Conservation (phyloP, 2,113 vertebrate species). For the Paramisgurnus dabryanus region DNA sequence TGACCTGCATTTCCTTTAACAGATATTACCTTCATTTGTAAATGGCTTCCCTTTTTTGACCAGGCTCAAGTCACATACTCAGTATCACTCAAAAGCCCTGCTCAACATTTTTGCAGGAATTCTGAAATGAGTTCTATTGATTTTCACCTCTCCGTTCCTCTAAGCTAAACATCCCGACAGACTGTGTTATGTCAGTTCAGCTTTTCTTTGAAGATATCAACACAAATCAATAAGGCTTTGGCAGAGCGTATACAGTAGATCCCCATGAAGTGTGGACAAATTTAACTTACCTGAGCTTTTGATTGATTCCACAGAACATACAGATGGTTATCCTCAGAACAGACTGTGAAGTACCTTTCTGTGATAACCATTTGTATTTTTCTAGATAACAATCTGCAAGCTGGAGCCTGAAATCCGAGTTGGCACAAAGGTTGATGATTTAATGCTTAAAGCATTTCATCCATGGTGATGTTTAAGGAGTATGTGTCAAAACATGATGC, state of each 20-base stretch:
- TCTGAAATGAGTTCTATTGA: constrained; percentile 70
- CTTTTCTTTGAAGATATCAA: constrained; percentile 31
- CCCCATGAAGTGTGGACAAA: constrained; percentile 21
- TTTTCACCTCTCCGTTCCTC: constrained; percentile 14
- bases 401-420: constrained; percentile 23
- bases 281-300: constrained; percentile 27
- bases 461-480: constrained; percentile 21
- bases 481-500: constrained; percentile 29
- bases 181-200: constrained; percentile 41
- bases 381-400: constrained; percentile 36
- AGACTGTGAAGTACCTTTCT: constrained; percentile 9
- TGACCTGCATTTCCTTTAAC: constrained; percentile 13
- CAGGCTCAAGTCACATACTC: background rate
- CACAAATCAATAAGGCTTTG: constrained; percentile 34
- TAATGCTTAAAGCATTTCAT: constrained; percentile 26
- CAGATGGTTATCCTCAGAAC: constrained; percentile 34
- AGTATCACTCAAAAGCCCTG: constrained; percentile 26
- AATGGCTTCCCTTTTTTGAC: background rate
- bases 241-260: constrained; percentile 29
- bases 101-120: constrained; percentile 64
- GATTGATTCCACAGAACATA: constrained; percentile 33
- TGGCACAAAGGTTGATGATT: constrained; percentile 20
- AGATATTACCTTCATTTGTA: background rate
- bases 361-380: constrained; percentile 41
- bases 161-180: constrained; percentile 38